These are phyloP conservation scores for Drosophila mayri DNA, from an alignment of 1,140 invertebrate genomes.

Conservation along the genomic window DNA sequence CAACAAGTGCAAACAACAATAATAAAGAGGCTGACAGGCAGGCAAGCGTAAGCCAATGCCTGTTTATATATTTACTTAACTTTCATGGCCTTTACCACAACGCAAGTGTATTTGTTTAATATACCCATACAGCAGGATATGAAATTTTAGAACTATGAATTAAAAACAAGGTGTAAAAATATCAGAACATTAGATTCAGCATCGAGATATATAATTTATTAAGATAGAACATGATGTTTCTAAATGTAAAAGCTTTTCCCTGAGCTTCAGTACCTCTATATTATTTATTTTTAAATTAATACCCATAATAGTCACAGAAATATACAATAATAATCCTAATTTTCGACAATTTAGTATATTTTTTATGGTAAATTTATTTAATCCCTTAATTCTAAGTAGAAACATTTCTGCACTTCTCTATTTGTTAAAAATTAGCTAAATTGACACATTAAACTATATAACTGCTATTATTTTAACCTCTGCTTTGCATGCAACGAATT, in stretches of 20 bases:
- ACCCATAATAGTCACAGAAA: too few species aligned
- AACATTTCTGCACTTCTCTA: too few species aligned
- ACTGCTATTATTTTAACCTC: constrained; percentile 5
- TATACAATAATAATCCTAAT: too few species aligned
- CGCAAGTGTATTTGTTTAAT: constrained; percentile 37
- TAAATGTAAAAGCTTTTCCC: too few species aligned
- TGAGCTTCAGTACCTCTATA: too few species aligned
- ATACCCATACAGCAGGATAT: not conserved
- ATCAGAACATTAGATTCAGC: not conserved
- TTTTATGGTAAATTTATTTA: too few species aligned
- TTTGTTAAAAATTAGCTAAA: too few species aligned
- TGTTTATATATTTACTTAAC: constrained; percentile 65
- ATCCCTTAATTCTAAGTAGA: too few species aligned
- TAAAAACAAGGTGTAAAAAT: not conserved
- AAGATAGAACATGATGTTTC: too few species aligned
- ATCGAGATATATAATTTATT: too few species aligned
- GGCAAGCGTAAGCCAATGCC: constrained; percentile 68
- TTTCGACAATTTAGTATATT: too few species aligned
- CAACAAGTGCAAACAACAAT: constrained; percentile 62
- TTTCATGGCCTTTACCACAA: constrained; percentile 42
- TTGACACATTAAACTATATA: not conserved
- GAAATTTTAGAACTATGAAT: not conserved
- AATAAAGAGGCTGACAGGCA: constrained; percentile 64
- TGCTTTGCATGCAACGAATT: constrained; percentile 18
- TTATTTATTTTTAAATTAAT: not conserved